Evolutionary conservation across 1,140 invertebrate species (phyloP).

Genomic region (Saccostrea echinata): DNA sequence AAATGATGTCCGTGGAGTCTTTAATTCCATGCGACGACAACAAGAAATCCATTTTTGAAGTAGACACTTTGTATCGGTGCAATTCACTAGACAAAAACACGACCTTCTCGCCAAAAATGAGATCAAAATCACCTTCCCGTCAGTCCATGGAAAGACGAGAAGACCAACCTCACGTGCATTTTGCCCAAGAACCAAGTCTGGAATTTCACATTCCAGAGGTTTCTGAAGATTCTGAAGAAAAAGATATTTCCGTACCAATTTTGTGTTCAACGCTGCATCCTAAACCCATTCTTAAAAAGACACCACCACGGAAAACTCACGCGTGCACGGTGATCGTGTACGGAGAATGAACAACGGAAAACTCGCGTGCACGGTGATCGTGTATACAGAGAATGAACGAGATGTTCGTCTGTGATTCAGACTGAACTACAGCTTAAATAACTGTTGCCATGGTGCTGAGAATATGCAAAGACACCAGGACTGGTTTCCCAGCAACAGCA

Average conservation of each 20-base stretch:
- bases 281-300: constrained; percentile 12
- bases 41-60: constrained; percentile 32
- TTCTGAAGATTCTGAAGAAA: not conserved
- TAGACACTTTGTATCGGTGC: not conserved
- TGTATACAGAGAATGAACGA: not conserved
- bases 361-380: not conserved
- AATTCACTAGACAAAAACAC: constrained; percentile 21
- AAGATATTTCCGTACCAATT: not conserved
- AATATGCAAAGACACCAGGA: not conserved
- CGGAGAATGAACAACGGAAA: constrained; percentile 17
- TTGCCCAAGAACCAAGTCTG: not conserved
- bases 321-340: constrained; percentile 14
- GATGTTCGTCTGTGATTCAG: not conserved
- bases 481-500: constrained; percentile 9
- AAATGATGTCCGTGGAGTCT: constrained; percentile 8
- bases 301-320: not conserved
- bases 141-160: not conserved
- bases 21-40: constrained; percentile 16
- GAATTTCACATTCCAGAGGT: constrained; percentile 10
- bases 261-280: constrained; percentile 5
- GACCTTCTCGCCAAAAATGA: not conserved
- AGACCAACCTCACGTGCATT: not conserved
- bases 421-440: not conserved
- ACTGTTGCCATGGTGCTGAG: no score
- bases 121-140: not conserved